Base-by-base conservation (phyloP, 2,113 vertebrate genomes). In the Coptodon bakossiorum region DNA sequence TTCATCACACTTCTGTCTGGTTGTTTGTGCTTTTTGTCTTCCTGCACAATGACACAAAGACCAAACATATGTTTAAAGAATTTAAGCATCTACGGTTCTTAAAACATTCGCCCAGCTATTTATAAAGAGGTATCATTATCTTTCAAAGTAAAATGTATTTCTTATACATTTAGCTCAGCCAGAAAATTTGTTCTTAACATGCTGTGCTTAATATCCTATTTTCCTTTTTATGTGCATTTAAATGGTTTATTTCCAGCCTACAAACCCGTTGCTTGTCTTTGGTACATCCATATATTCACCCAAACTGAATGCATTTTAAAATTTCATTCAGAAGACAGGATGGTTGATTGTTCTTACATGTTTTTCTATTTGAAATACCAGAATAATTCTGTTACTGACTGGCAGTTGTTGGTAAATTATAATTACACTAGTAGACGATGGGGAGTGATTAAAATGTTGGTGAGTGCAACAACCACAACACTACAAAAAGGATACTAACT, bases 141-240 rank as follows among this genome's bases (percentile, higher is more conserved):
- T 27, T 29, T 29, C n/a, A 86, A 78, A 66, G 17, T 24, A 56
- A n/a, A 29, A 66, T 38, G 4, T 0, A 38, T 38, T 38, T 36
- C 19, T 38, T 38, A 0, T 2, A 38, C 6, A 34, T 45, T 86
- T 38, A 76, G 59, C 19, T 45, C 9, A 11, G 40, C 13, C 29
- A 36, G 14, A 38, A 63, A 0, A 34, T 52, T 53, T 54, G 13
- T 59, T 48, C 83, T n/a, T 53, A 19, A 53, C 52, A 22, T 54
- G 53, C 10, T 54, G n/a, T 34, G 48, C 16, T 53, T 17, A 43
- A 36, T 11, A 38, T 79, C n/a, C 13, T 27, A 50, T 54, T 83
- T 88, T 53, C 53, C 7, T 86, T 59, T 90, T 78, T 16, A 50
- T 87, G 63, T 19, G 27, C 11, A 54, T 63, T 81, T 22, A 45